Conservation (phyloP, 2,113 vertebrate species). For the Prionailurus bengalensis region DNA sequence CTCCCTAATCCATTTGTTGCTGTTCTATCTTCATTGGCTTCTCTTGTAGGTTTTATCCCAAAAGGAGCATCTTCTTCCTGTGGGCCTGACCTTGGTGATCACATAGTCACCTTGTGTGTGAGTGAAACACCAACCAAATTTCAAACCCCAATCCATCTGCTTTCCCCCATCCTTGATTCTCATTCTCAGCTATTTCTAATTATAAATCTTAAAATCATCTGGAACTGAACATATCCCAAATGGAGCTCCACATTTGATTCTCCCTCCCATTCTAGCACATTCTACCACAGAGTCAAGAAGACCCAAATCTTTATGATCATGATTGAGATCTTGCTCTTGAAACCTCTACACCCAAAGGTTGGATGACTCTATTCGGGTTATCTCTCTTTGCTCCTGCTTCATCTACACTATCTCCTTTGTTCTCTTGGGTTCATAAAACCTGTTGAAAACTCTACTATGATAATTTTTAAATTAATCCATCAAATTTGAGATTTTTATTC, state of each 20-base stretch:
- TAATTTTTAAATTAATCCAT: not conserved
- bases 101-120: not conserved
- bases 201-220: not conserved
- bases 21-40: not conserved
- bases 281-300: not conserved
- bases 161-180: not conserved
- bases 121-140: not conserved
- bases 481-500: not conserved
- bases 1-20: not conserved
- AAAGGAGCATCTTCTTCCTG: not conserved
- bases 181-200: not conserved
- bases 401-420: not conserved
- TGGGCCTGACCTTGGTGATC: not conserved
- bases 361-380: not conserved
- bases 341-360: not conserved
- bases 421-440: not conserved
- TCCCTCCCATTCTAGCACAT: not conserved
- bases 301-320: not conserved
- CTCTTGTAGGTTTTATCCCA: not conserved
- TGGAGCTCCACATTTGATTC: not conserved
- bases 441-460: not conserved
- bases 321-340: not conserved
- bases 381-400: not conserved
- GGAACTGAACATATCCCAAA: not conserved
- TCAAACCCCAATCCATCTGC: not conserved